Evolutionary conservation across 2,113 vertebrate species (phyloP).

Genomic region (Lanius collurio): DNA sequence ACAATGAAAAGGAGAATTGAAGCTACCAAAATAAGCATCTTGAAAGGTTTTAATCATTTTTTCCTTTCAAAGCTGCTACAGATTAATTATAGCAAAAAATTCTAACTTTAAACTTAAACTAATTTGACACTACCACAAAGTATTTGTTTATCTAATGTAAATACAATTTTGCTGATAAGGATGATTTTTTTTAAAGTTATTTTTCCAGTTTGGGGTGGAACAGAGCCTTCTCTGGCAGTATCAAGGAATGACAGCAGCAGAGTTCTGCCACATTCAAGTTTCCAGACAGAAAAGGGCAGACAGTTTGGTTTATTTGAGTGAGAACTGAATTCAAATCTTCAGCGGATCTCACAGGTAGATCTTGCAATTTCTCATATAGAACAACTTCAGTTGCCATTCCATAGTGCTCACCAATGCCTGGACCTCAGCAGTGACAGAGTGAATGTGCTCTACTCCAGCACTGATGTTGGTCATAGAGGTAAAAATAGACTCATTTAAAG

Average conservation of each 20-base stretch:
- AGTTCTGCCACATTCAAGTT: background rate
- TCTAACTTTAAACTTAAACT: background rate
- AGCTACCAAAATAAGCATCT: background rate
- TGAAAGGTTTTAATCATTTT: background rate
- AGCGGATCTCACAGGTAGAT: background rate
- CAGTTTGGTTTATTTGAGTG: background rate
- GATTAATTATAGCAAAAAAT: background rate
- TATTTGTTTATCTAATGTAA: background rate
- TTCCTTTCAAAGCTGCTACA: background rate
- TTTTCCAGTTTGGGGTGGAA: background rate
- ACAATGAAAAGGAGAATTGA: background rate
- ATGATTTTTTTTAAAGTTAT: background rate
- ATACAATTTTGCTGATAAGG: background rate
- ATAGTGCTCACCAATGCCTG: background rate
- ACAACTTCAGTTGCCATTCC: background rate
- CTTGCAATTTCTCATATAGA: background rate
- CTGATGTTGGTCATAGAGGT: background rate
- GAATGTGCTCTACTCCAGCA: background rate
- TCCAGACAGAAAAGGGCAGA: background rate
- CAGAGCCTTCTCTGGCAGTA: background rate
- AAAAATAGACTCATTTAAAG: background rate
- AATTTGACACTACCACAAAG: background rate
- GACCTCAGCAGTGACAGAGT: background rate
- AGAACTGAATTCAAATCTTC: background rate
- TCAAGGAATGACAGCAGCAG: background rate